A percentile compares a stretch with the other conserved stretches of the same genome.
Evolutionary conservation across 2,113 vertebrate genomes (phyloP).

Genomic region (Sprattus sprattus): DNA sequence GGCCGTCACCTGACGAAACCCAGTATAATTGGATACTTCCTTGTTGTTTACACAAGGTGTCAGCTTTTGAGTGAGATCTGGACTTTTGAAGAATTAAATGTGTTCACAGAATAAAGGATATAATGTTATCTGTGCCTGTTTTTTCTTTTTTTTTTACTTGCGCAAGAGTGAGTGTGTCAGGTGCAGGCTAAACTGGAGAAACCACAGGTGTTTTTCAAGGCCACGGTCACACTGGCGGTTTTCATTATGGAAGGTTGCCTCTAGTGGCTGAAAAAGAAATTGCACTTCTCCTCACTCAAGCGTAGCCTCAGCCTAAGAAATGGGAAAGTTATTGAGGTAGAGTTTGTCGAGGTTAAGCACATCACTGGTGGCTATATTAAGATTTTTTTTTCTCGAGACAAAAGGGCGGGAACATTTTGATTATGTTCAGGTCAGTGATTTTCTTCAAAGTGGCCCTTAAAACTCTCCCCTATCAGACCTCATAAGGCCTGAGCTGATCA

Average conservation of each 20-base stretch:
- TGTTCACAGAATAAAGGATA: not conserved
- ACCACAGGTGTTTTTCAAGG: slow-evolving; percentile 15
- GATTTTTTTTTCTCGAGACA: not conserved
- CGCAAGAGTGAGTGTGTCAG: not conserved
- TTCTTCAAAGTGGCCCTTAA: not conserved
- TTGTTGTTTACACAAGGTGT: not conserved
- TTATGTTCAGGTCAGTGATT: not conserved
- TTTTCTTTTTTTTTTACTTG: not conserved
- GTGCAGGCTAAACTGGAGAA: not conserved
- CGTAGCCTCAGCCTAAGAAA: not conserved
- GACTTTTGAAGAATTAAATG: not conserved
- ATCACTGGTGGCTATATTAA: not conserved
- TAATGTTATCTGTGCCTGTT: not conserved
- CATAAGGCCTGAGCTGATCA: not conserved
- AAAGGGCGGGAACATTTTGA: not conserved
- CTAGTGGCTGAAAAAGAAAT: not conserved
- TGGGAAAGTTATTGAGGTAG: not conserved
- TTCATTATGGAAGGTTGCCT: not conserved
- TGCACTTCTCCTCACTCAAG: not conserved
- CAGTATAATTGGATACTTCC: slow-evolving; percentile 19
- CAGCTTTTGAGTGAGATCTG: not conserved
- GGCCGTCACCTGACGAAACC: not conserved
- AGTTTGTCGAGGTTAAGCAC: not conserved
- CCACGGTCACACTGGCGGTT: not conserved
- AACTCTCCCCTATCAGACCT: not conserved